Percentiles rank a stretch among this genome's conserved stretches.
These are phyloP conservation scores for Aphelinus atriplicis DNA, from an alignment of 1,140 invertebrate genomes.

Conservation along the genomic window DNA sequence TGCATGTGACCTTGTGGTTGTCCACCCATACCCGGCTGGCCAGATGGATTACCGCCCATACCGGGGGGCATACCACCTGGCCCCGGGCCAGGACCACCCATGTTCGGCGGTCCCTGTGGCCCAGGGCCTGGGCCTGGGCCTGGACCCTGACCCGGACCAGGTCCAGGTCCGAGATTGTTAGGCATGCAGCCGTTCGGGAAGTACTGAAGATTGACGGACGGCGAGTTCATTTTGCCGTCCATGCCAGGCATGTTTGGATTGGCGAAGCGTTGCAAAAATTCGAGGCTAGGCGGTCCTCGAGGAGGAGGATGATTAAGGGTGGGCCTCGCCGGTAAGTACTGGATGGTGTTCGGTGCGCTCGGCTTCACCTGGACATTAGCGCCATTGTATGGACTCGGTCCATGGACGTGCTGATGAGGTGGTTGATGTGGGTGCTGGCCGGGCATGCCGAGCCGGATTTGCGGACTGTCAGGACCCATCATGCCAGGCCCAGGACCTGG, in stretches of 20 bases:
- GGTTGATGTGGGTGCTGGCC: slow-evolving; percentile 51
- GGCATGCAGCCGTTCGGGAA: slow-evolving; percentile 71
- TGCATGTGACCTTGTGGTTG: slow-evolving; percentile 53
- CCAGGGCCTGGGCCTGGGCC: slow-evolving; percentile 46
- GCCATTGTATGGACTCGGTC: slow-evolving; percentile 76
- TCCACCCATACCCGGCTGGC: slow-evolving; percentile 57
- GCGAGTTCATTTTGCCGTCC: slow-evolving; percentile 75
- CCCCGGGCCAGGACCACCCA: slow-evolving; percentile 62
- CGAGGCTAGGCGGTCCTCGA: slow-evolving; percentile 87
- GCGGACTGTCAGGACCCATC: slow-evolving; percentile 62
- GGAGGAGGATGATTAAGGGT: slow-evolving; percentile 74
- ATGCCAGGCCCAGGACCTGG: slow-evolving; percentile 29
- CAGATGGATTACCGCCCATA: slow-evolving; percentile 60
- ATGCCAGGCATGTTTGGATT: slow-evolving; percentile 76
- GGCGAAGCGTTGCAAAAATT: slow-evolving; percentile 90
- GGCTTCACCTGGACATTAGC: slow-evolving; percentile 94
- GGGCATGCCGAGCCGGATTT: slow-evolving; percentile 56
- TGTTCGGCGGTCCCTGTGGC: slow-evolving; percentile 25
- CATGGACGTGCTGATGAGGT: slow-evolving; percentile 42
- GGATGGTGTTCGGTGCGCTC: slow-evolving; percentile 96
- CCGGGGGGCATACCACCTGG: slow-evolving; percentile 62
- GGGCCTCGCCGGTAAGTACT: slow-evolving; percentile 93
- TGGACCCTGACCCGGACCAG: slow-evolving; percentile 31
- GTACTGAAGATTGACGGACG: slow-evolving; percentile 76
- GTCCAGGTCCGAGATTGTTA: slow-evolving; percentile 55